A percentile compares a stretch with the other conserved stretches of the same genome.
These are phyloP conservation scores for Drosophila micromelanica DNA, from an alignment of 1,140 invertebrate genomes.

Conservation along the genomic window DNA sequence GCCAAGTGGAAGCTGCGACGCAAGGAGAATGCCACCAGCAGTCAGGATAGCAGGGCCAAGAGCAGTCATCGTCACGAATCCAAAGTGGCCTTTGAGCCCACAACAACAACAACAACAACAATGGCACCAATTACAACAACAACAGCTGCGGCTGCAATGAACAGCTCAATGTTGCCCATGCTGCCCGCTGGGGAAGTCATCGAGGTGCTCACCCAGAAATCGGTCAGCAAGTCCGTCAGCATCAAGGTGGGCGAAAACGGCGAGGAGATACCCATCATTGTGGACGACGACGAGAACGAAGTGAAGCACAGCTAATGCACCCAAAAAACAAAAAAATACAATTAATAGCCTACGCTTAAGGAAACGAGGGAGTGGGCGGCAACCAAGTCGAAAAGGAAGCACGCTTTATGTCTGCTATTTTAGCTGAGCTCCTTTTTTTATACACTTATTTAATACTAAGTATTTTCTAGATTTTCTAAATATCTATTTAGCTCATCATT, in stretches of 20 bases:
- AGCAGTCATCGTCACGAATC: conserved; percentile 62
- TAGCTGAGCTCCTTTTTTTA: background rate
- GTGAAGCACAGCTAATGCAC: conserved; percentile 55
- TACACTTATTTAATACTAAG: background rate
- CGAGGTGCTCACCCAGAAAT: conserved; percentile 80
- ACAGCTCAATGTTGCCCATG: background rate
- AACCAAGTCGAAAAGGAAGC: background rate
- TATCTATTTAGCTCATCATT: too few relatives aligned
- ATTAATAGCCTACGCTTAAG: background rate
- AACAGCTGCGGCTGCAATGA: conserved; percentile 11
- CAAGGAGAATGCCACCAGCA: conserved; percentile 45
- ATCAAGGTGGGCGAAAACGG: conserved; percentile 79
- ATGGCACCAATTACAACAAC: conserved; percentile 6
- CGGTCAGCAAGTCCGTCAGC: conserved; percentile 79
- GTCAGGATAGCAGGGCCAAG: conserved; percentile 72
- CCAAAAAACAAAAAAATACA: conserved; percentile 1
- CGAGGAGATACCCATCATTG: conserved; percentile 76
- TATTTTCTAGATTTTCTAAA: background rate
- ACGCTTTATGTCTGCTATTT: too few relatives aligned
- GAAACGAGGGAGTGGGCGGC: background rate
- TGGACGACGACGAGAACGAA: conserved; percentile 76
- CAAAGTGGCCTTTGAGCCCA: conserved; percentile 33
- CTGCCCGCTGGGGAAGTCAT: conserved; percentile 39
- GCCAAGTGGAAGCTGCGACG: conserved; percentile 76
- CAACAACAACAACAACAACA: conserved; percentile 10